A percentile compares a stretch with the other conserved stretches of the same genome.
Conservation (phyloP, 2,113 vertebrate species). For the Erpornis zantholeuca region DNA sequence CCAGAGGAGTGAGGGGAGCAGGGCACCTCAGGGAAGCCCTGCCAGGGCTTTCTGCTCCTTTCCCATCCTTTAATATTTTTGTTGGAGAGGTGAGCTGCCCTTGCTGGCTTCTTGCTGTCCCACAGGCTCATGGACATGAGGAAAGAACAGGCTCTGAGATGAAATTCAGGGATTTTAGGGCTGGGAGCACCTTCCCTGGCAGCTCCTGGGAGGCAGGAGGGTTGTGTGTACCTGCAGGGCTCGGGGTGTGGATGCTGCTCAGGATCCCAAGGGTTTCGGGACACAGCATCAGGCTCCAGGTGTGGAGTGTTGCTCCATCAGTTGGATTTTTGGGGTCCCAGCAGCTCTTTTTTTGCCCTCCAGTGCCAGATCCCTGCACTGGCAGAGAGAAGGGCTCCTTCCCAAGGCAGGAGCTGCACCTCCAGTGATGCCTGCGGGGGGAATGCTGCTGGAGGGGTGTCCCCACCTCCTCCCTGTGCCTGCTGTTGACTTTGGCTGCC, state of each 20-base stretch:
- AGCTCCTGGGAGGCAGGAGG: background rate
- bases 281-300: background rate
- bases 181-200: background rate
- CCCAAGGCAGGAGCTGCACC: background rate
- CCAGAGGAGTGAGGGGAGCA: background rate
- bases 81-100: background rate
- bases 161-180: background rate
- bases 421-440: too few species aligned
- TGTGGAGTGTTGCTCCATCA: background rate
- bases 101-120: background rate
- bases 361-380: background rate
- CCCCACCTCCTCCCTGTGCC: background rate
- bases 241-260: rapidly evolving
- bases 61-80: background rate
- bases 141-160: background rate
- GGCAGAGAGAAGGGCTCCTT: background rate
- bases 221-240: background rate
- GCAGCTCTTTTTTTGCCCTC: background rate
- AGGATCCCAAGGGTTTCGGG: background rate
- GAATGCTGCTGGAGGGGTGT: background rate
- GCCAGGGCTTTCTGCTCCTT: background rate
- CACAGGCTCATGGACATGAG: background rate
- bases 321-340: background rate
- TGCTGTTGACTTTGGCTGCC: background rate
- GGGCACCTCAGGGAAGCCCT: background rate